phyloP scores from a whole-genome alignment of 2,113 vertebrate genomes.

The Pipra filicauda region DNA sequence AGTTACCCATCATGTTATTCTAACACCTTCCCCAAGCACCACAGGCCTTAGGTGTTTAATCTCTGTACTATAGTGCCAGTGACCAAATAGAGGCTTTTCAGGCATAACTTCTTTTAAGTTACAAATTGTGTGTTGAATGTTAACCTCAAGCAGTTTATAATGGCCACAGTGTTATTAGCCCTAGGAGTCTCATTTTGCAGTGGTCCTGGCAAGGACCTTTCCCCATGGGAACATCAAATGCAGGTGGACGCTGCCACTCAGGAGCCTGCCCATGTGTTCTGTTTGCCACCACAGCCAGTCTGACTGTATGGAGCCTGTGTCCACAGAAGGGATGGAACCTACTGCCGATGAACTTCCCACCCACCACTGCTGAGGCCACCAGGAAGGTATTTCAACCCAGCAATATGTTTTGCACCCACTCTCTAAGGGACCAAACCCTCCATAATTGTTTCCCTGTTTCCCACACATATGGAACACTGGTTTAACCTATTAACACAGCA shows the following conservation, averaged over 20 bases:
- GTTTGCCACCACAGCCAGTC: neutral
- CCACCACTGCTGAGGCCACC: neutral
- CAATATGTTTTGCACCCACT: neutral
- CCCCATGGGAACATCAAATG: neutral
- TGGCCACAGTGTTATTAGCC: accelerated
- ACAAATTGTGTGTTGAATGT: neutral
- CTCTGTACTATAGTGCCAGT: neutral
- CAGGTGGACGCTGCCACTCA: accelerated
- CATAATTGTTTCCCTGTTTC: neutral
- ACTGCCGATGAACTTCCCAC: neutral
- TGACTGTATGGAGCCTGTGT: accelerated
- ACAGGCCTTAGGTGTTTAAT: neutral
- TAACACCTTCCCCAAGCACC: neutral
- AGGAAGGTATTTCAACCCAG: neutral
- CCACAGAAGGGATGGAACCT: neutral
- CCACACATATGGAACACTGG: accelerated
- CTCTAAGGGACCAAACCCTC: accelerated
- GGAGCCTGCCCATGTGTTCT: accelerated
- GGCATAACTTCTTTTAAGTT: neutral
- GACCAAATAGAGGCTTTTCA: neutral
- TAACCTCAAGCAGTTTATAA: neutral
- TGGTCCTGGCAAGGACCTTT: neutral
- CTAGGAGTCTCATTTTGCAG: neutral
- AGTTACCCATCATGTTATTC: neutral
- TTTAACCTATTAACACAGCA: neutral